Conservation (phyloP, 2,888 invertebrate genomes). For the Stegana nigrithorax region DNA sequence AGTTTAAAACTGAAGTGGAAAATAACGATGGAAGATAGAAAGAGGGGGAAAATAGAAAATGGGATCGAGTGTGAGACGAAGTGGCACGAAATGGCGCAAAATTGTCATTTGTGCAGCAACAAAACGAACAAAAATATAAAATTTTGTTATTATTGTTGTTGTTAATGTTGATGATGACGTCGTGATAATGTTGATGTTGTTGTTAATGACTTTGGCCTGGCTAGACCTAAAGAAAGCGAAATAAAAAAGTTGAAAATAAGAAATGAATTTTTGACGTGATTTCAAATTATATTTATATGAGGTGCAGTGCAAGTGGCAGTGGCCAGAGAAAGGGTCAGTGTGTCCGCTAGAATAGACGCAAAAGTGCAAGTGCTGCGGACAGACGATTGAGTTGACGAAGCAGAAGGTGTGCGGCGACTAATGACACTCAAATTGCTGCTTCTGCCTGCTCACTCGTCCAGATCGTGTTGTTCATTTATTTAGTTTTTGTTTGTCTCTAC, state of each 20-base stretch:
- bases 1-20: too few relatives aligned
- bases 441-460: too few relatives aligned
- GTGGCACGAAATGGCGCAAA: conserved; percentile 18
- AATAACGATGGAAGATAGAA: too few relatives aligned
- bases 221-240: background rate
- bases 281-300: conserved; percentile 41
- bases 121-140: background rate
- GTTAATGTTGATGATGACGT: background rate
- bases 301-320: too few relatives aligned
- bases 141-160: too few relatives aligned
- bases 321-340: too few relatives aligned
- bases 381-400: background rate
- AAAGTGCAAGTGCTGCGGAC: conserved; percentile 9
- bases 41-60: conserved; percentile 25
- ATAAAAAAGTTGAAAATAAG: background rate
- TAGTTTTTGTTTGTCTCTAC: too few relatives aligned
- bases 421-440: conserved; percentile 57
- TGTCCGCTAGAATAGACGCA: too few relatives aligned
- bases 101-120: conserved; percentile 22
- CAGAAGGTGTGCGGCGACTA: conserved; percentile 44
- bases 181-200: background rate
- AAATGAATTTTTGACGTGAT: conserved; percentile 46
- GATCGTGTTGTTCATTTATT: too few relatives aligned
- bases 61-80: background rate
- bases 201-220: background rate